Conservation (phyloP, 1,140 invertebrate genomes). For the Hylaeus volcanicus region DNA sequence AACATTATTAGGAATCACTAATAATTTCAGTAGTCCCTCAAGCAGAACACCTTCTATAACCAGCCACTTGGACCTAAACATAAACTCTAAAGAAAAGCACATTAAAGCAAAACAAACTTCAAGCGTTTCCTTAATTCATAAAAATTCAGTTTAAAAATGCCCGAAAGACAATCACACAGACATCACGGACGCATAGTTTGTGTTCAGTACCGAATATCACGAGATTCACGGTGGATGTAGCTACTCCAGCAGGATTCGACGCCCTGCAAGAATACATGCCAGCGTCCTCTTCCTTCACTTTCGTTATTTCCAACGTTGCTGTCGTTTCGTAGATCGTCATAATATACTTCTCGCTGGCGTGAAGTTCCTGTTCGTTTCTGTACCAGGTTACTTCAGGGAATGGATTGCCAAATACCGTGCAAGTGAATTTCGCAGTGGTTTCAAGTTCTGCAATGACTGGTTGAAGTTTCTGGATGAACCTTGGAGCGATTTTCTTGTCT, state of each 20-base stretch:
- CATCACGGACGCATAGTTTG: constrained; percentile 34
- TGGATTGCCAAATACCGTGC: constrained; percentile 86
- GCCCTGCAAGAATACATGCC: constrained; percentile 91
- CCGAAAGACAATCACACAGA: constrained; percentile 35
- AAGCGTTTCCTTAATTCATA: not conserved
- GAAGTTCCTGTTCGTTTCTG: constrained; percentile 86
- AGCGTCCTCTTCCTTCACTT: constrained; percentile 85
- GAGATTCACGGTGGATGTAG: constrained; percentile 89
- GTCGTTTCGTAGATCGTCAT: constrained; percentile 83
- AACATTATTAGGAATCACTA: too few species aligned
- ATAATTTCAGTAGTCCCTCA: too few species aligned
- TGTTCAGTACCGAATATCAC: constrained; percentile 83
- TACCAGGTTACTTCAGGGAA: constrained; percentile 89
- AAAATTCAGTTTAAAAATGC: not conserved
- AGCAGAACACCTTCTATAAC: too few species aligned
- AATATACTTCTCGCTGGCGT: constrained; percentile 83
- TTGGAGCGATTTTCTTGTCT: constrained; percentile 83
- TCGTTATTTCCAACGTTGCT: constrained; percentile 85
- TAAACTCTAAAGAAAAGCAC: not conserved
- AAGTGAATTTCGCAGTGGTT: constrained; percentile 84
- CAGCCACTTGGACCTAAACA: not conserved
- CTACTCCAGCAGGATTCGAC: constrained; percentile 88
- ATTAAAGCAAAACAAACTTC: not conserved
- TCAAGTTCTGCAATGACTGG: constrained; percentile 84
- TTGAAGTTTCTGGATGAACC: constrained; percentile 86